These are phyloP conservation scores for Corythoichthys haematopterus DNA, from an alignment of 2,113 vertebrate species.

Conservation along the genomic window DNA sequence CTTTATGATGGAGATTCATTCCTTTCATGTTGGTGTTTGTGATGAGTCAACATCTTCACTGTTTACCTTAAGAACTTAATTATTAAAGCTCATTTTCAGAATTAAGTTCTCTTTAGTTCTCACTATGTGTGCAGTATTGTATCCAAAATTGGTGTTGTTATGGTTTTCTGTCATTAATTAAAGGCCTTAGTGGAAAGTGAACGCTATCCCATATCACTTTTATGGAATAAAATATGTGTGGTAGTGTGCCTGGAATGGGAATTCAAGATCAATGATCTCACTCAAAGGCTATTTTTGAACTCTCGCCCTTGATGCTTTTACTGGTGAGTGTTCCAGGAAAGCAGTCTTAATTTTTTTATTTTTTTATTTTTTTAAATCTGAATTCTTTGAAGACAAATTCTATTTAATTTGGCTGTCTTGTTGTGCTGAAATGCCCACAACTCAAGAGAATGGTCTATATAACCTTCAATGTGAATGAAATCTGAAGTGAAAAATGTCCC, in stretches of 20 bases:
- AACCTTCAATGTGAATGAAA: neutral
- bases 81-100: too few relatives aligned
- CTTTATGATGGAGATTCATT: too few relatives aligned
- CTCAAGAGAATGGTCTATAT: slow-evolving; percentile 34
- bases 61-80: too few relatives aligned
- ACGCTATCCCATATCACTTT: slow-evolving; percentile 34
- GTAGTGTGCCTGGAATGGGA: slow-evolving; percentile 31
- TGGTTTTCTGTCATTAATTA: slow-evolving; percentile 30
- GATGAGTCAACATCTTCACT: too few relatives aligned
- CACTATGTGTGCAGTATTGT: slow-evolving; percentile 25
- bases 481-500: neutral
- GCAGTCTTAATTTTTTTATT: too few relatives aligned
- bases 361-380: slow-evolving; percentile 40
- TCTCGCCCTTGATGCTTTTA: slow-evolving; percentile 22
- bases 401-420: slow-evolving; percentile 59
- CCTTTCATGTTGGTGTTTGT: too few relatives aligned
- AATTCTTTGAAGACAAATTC: slow-evolving; percentile 44
- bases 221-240: slow-evolving; percentile 41
- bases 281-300: slow-evolving; percentile 41
- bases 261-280: slow-evolving; percentile 36
- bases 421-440: slow-evolving; percentile 52
- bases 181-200: slow-evolving; percentile 37
- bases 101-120: slow-evolving; percentile 11
- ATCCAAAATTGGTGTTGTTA: slow-evolving; percentile 42
- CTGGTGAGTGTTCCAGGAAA: slow-evolving; percentile 54